Evolutionary conservation across 1,140 invertebrate species (phyloP).

Genomic region (Andricus grossulariae): DNA sequence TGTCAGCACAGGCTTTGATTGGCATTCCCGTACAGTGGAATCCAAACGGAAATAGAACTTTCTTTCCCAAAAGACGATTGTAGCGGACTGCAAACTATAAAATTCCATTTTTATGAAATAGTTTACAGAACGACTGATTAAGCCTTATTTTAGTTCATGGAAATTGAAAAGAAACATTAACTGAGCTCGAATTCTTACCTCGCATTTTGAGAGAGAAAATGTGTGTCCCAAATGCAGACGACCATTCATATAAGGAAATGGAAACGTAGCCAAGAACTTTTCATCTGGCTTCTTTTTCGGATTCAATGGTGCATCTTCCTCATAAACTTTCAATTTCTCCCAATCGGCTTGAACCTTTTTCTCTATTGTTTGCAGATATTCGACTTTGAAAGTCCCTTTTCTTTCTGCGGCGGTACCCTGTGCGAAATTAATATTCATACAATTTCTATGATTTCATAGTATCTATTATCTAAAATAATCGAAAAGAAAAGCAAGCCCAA

Average conservation of each 20-base stretch:
- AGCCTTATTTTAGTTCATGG: slow-evolving; percentile 41
- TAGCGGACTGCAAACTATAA: slow-evolving; percentile 92
- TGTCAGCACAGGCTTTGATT: slow-evolving; percentile 98
- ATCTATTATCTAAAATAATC: too few species aligned
- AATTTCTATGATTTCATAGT: too few species aligned
- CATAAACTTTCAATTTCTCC: slow-evolving; percentile 86
- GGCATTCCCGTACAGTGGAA: slow-evolving; percentile 99
- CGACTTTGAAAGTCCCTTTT: slow-evolving; percentile 95
- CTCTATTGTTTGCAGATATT: slow-evolving; percentile 93
- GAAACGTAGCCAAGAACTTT: slow-evolving; percentile 97
- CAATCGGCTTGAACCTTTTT: slow-evolving; percentile 89
- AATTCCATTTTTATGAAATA: slow-evolving; percentile 42
- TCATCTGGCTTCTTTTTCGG: slow-evolving; percentile 79
- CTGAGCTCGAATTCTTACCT: slow-evolving; percentile 75
- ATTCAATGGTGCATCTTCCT: slow-evolving; percentile 84
- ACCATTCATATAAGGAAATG: slow-evolving; percentile 99
- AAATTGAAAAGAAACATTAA: neutral
- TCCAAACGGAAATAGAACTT: slow-evolving; percentile 97
- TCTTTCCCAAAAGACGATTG: slow-evolving; percentile 92
- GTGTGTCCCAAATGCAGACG: slow-evolving; percentile 97
- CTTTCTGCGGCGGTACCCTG: slow-evolving; percentile 77
- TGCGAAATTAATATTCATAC: too few species aligned
- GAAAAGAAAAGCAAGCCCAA: too few species aligned
- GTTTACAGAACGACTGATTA: slow-evolving; percentile 1
- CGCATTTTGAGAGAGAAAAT: slow-evolving; percentile 97